Evolutionary conservation across 2,888 invertebrate species (phyloP), one percentile per base, ranked within the genome.

Genomic region (Lithosia quadra): DNA sequence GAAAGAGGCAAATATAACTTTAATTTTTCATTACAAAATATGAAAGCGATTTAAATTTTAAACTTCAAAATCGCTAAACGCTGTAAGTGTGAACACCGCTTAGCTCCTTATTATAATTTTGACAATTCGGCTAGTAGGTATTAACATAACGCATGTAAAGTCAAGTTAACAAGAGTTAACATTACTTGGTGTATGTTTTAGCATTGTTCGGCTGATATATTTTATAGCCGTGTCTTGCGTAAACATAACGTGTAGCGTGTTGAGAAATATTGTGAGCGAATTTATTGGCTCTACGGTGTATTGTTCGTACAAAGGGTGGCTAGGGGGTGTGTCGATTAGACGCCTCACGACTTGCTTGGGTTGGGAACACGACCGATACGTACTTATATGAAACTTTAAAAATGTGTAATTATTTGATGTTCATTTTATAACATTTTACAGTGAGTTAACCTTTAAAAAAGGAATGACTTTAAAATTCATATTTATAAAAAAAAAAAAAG

Each of bases 201-300:
- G 90, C 88, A 90, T 95, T 94, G 94, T 94, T 89, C 80, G 79
- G 79, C 74, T 90, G 91, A 92, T 92, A 88, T 90, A 90, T 93
- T 95, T 95, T 93, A 95, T 89, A 79, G 88, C 90, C 90, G 82
- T 91, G 89, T 89, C 93, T 94, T 93, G 94, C 92, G 93, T 94
- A 95, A 95, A 94, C 95, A 95, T 86, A 76, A 83, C 89, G 87
- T 85, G 86, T 89, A 90, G 88, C 91, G 92, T 92, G 93, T 93
- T 57, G 24, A 71, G 91, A 93, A 93, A 91, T 93, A 91, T 92
- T 92, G 91, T 91, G 87, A 88, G 90, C 86, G 88, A 88, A 91
- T 93, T 94, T 95, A 94, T 94, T 88, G 92, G 90, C 86, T 90
- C 89, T 90, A 88, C 75, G 73, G 76, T 70, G 83, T 79, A 91